phyloP scores from a whole-genome alignment of 2,113 vertebrate species.

The Percina caprodes region DNA sequence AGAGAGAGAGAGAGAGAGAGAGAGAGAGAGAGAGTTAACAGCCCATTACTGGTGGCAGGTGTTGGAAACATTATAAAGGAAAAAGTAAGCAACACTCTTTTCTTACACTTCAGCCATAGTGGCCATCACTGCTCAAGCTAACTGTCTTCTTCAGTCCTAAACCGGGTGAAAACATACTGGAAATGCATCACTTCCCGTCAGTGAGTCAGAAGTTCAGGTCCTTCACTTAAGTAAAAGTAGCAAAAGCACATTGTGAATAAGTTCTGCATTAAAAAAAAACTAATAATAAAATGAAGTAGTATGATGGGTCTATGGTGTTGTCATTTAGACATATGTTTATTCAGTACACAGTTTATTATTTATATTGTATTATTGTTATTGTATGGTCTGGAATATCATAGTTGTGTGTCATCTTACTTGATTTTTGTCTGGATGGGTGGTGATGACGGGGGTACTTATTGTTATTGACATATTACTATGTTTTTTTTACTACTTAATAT shows the following conservation, averaged over 20 bases:
- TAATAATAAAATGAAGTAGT: too few species aligned
- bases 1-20: not conserved
- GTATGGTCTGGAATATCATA: too few species aligned
- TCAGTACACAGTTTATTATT: too few species aligned
- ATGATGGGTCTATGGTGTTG: too few species aligned
- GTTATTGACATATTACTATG: not conserved
- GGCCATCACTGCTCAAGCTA: not conserved
- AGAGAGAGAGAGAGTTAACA: not conserved
- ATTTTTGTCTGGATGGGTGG: too few species aligned
- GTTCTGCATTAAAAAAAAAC: not conserved
- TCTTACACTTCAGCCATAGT: not conserved
- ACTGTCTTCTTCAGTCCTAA: not conserved
- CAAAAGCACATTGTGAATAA: not conserved
- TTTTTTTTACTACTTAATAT: not conserved
- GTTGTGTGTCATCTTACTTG: too few species aligned
- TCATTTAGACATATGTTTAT: too few species aligned
- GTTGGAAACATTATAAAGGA: not conserved
- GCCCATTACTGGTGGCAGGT: not conserved
- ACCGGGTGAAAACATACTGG: not conserved
- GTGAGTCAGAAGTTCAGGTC: not conserved
- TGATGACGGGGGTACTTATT: not conserved
- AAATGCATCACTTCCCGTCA: not conserved
- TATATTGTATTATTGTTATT: too few species aligned
- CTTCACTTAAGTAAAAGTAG: not conserved
- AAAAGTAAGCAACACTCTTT: not conserved